phyloP scores from a whole-genome alignment of 2,797 vertebrate species.

The Manis crassicaudata region DNA sequence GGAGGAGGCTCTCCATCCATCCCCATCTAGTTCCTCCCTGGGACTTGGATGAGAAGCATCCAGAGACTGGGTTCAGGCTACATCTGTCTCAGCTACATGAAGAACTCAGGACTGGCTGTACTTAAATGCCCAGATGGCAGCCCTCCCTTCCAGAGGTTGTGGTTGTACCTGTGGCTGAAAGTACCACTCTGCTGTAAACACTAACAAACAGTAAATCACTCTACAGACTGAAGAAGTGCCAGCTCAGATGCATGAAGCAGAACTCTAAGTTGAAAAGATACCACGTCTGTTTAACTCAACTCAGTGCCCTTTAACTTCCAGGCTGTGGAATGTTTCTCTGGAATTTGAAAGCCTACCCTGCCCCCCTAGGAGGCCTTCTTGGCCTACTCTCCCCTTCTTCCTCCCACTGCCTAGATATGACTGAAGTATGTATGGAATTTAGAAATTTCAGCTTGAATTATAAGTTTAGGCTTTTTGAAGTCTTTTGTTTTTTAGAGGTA shows the following conservation, averaged over 20 bases:
- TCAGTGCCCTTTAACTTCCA: conserved; percentile 45
- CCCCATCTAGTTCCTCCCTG: not conserved
- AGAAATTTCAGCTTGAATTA: conserved; percentile 57
- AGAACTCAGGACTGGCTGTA: not conserved
- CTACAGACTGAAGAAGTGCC: not conserved
- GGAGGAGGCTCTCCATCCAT: not conserved
- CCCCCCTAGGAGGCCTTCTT: conserved; percentile 56
- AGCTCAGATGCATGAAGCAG: not conserved
- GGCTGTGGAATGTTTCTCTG: conserved; percentile 69
- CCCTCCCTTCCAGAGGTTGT: not conserved
- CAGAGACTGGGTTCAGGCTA: not conserved
- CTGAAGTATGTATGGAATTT: conserved; percentile 67
- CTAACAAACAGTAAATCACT: not conserved
- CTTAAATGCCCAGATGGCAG: not conserved
- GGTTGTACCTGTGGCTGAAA: conserved; percentile 23
- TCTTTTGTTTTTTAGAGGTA: conserved; percentile 45
- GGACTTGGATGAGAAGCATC: not conserved
- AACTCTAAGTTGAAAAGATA: conserved; percentile 11
- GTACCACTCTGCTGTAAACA: conserved; percentile 15
- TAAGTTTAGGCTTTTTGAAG: conserved; percentile 22
- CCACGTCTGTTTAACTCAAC: not conserved
- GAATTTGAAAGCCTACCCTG: conserved; percentile 57
- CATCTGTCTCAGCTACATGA: not conserved
- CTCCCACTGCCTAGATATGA: conserved; percentile 38
- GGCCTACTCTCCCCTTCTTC: conserved; percentile 44